Percentiles rank a stretch among this genome's conserved stretches.
phyloP scores from a whole-genome alignment of 2,888 invertebrate species.

The Watsonalla cultraria region DNA sequence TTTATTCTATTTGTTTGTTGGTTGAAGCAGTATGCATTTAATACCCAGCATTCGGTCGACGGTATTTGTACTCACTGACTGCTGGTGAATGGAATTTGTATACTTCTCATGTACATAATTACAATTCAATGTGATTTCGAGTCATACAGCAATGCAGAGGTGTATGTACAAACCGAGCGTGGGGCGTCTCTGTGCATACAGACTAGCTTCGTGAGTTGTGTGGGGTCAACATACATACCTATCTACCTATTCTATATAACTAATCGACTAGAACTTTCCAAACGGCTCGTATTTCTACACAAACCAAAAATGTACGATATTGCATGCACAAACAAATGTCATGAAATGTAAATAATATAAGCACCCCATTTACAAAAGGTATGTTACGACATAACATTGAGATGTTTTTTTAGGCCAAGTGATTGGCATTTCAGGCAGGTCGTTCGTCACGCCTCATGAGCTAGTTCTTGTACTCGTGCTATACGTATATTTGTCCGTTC shows the following conservation, averaged over 20 bases:
- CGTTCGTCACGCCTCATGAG: conserved; percentile 50
- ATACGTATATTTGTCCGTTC: conserved; percentile 34
- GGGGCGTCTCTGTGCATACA: conserved; percentile 30
- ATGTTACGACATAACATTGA: conserved; percentile 50
- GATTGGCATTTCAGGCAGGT: conserved; percentile 62
- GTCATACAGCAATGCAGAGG: conserved; percentile 32
- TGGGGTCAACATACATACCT: conserved; percentile 3
- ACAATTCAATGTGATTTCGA: conserved; percentile 50
- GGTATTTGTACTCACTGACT: conserved; percentile 17
- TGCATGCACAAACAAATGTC: background rate
- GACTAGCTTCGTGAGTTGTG: conserved; percentile 19
- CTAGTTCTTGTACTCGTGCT: conserved; percentile 28
- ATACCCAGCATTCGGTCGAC: conserved; percentile 22
- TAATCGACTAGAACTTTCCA: background rate
- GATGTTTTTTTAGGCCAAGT: conserved; percentile 65
- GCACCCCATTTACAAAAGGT: conserved; percentile 36
- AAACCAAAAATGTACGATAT: background rate
- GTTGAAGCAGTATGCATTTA: background rate
- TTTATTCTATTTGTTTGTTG: no score
- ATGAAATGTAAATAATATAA: conserved; percentile 7
- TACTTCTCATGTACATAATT: conserved; percentile 44
- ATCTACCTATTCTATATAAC: background rate
- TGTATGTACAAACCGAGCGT: conserved; percentile 27
- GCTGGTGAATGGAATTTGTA: conserved; percentile 41
- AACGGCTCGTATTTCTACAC: background rate